A percentile compares a stretch with the other conserved stretches of the same genome.
Conservation (phyloP, 2,113 vertebrate species). For the Cavia aperea region DNA sequence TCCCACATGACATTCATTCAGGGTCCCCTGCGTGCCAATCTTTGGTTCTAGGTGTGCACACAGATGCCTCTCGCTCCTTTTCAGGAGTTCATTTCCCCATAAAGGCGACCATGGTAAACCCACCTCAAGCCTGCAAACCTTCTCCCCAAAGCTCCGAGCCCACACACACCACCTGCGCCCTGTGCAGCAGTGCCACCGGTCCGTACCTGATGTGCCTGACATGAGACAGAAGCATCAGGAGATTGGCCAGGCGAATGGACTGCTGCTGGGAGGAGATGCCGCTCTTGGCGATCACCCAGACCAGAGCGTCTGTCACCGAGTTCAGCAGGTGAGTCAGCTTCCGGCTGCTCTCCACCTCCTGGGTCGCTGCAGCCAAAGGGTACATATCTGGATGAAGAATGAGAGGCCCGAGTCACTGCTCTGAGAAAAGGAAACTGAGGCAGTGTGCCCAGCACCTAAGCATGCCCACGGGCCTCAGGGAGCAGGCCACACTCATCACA, state of each 20-base stretch:
- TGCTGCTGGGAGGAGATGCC: constrained; percentile 89
- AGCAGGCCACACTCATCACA: background rate
- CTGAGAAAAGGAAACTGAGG: background rate
- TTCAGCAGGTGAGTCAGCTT: constrained; percentile 89
- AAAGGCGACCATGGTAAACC: background rate
- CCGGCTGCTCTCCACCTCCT: constrained; percentile 85
- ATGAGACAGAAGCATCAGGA: constrained; percentile 95
- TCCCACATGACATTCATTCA: background rate
- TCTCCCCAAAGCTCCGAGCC: background rate
- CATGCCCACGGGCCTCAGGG: background rate
- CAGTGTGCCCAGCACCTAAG: background rate
- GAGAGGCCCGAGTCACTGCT: background rate
- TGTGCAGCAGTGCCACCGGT: rapidly evolving
- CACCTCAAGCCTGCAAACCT: background rate
- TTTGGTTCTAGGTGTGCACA: background rate
- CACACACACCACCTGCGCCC: background rate
- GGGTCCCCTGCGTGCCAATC: background rate
- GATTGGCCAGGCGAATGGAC: constrained; percentile 86
- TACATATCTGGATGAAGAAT: constrained; percentile 80
- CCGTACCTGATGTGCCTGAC: constrained; percentile 91
- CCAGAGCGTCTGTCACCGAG: constrained; percentile 88
- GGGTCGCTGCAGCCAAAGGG: constrained; percentile 74
- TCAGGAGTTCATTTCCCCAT: background rate
- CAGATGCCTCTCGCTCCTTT: background rate
- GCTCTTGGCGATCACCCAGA: constrained; percentile 92